phyloP scores from a whole-genome alignment of 2,888 invertebrate species.

The Xanthia togata region DNA sequence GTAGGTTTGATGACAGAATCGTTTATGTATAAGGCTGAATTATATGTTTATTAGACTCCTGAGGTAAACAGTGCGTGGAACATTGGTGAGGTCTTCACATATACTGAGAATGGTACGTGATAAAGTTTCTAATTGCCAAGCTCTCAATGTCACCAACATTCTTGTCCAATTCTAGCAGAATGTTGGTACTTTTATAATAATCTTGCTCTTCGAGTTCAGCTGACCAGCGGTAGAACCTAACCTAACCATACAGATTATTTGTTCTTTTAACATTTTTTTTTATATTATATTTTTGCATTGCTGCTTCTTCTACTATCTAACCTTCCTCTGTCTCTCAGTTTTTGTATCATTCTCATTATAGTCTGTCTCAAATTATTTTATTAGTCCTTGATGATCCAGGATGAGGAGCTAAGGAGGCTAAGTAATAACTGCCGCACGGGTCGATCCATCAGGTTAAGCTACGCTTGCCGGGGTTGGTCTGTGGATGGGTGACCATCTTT shows the following conservation, averaged over 20 bases:
- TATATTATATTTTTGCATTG: too few relatives aligned
- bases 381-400: too few relatives aligned
- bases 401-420: too few relatives aligned
- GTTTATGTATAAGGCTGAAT: conserved; percentile 19
- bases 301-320: background rate
- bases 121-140: conserved; percentile 12
- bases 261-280: too few relatives aligned
- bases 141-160: background rate
- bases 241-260: background rate
- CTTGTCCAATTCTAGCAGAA: background rate
- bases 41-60: conserved; percentile 17
- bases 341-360: too few relatives aligned
- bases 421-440: too few relatives aligned
- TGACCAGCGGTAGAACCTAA: background rate
- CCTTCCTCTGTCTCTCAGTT: background rate
- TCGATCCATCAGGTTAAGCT: too few relatives aligned
- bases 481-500: too few relatives aligned
- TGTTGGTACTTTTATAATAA: background rate
- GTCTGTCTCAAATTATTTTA: background rate
- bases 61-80: conserved; percentile 37
- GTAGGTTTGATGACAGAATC: conserved; percentile 54
- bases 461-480: too few relatives aligned
- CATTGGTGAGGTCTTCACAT: conserved; percentile 10
- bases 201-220: background rate
- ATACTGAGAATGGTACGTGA: background rate